Conservation (phyloP, 2,797 vertebrate genomes). For the Helicolenus hilgendorfi region DNA sequence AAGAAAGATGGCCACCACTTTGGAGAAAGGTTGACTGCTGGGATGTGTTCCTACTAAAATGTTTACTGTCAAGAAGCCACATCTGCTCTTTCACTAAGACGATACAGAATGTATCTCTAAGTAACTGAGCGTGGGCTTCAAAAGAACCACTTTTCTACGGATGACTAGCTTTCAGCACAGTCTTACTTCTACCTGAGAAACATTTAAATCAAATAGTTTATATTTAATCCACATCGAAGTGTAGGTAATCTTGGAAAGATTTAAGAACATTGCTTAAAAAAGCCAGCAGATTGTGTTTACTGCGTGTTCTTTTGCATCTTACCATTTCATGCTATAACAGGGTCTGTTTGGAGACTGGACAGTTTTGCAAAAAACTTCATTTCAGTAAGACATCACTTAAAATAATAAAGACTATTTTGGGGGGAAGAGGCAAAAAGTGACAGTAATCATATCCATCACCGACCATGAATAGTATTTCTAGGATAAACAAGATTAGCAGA, state of each 20-base stretch:
- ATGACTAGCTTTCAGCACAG: not conserved
- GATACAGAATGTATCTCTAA: constrained; percentile 1
- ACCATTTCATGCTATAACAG: not conserved
- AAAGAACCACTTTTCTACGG: not conserved
- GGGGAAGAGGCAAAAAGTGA: not conserved
- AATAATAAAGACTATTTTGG: not conserved
- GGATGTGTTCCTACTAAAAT: too few relatives aligned
- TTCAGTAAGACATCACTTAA: not conserved
- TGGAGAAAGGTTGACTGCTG: not conserved
- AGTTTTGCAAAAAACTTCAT: not conserved
- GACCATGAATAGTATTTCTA: not conserved
- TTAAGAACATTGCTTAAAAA: not conserved
- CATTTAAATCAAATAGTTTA: not conserved
- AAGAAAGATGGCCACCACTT: not conserved
- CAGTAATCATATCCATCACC: not conserved
- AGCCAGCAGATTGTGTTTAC: not conserved
- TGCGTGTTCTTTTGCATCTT: not conserved
- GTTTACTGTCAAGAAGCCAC: too few relatives aligned
- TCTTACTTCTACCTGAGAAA: not conserved
- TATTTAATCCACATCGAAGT: constrained; percentile 11
- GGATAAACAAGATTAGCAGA: not conserved
- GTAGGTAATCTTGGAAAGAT: not conserved
- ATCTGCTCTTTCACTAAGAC: too few relatives aligned
- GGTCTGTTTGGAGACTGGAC: not conserved
- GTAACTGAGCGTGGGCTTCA: not conserved